These are phyloP conservation scores for Saccostrea glomerata DNA, from an alignment of 1,140 invertebrate species.

Conservation along the genomic window DNA sequence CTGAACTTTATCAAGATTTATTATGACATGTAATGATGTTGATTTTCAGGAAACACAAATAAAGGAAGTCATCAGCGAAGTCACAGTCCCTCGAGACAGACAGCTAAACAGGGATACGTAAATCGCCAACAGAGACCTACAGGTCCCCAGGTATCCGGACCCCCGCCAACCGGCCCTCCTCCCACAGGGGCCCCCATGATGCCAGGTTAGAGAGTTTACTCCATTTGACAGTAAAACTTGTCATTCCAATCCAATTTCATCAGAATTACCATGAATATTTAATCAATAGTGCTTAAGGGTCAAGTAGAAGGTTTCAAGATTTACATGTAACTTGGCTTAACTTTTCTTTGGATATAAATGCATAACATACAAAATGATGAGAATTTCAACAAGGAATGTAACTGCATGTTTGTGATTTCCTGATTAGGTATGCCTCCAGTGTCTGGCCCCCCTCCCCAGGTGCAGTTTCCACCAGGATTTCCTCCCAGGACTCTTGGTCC, in stretches of 20 bases:
- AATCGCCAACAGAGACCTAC: constrained; percentile 44
- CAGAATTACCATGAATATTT: too few species aligned
- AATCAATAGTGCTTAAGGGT: too few species aligned
- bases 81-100: constrained; percentile 47
- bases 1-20: too few species aligned
- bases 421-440: constrained; percentile 59
- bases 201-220: neutral
- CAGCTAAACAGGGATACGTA: constrained; percentile 26
- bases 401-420: neutral
- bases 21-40: too few species aligned
- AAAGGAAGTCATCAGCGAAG: constrained; percentile 13
- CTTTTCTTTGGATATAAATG: too few species aligned
- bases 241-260: too few species aligned
- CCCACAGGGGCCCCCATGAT: constrained; percentile 59
- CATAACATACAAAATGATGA: too few species aligned
- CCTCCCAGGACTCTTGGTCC: constrained; percentile 39
- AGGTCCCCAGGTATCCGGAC: constrained; percentile 56
- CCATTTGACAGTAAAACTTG: too few species aligned
- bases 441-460: constrained; percentile 60
- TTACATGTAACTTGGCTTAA: too few species aligned
- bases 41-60: constrained; percentile 2
- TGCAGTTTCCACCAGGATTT: constrained; percentile 50
- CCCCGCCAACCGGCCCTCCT: constrained; percentile 80
- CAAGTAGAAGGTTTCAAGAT: too few species aligned
- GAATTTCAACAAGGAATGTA: too few species aligned